A percentile compares a stretch with the other conserved stretches of the same genome.
Conservation (phyloP, 2,888 invertebrate species). For the Agrotis exclamationis region DNA sequence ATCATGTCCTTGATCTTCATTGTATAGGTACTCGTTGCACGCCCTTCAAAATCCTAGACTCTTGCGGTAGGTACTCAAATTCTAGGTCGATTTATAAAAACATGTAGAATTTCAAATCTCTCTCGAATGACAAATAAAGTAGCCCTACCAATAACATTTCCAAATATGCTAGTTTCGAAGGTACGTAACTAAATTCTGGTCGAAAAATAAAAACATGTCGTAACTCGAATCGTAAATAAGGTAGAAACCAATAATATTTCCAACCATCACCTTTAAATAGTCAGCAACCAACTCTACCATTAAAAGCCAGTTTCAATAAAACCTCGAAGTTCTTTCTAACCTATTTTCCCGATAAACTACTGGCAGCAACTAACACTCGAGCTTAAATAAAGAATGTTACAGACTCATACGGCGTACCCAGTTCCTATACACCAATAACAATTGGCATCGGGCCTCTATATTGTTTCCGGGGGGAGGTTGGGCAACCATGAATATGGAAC, state of each 20-base stretch:
- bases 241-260: background rate
- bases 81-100: no score
- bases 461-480: constrained; percentile 61
- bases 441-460: constrained; percentile 63
- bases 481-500: constrained; percentile 61
- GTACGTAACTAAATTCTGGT: no score
- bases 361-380: constrained; percentile 32
- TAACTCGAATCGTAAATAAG: no score
- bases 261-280: constrained; percentile 7
- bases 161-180: no score
- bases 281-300: background rate
- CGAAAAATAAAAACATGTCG: no score
- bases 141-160: no score
- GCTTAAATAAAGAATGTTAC: constrained; percentile 51
- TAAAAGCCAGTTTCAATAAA: constrained; percentile 7
- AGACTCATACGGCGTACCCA: constrained; percentile 39
- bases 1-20: no score
- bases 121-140: no score
- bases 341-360: constrained; percentile 17
- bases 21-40: no score
- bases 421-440: constrained; percentile 59
- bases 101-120: no score
- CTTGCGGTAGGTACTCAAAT: no score
- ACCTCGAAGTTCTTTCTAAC: constrained; percentile 5
- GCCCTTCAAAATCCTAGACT: no score